Evolutionary conservation across 2,113 vertebrate genomes (phyloP).

Genomic region (Oryctolagus cuniculus): DNA sequence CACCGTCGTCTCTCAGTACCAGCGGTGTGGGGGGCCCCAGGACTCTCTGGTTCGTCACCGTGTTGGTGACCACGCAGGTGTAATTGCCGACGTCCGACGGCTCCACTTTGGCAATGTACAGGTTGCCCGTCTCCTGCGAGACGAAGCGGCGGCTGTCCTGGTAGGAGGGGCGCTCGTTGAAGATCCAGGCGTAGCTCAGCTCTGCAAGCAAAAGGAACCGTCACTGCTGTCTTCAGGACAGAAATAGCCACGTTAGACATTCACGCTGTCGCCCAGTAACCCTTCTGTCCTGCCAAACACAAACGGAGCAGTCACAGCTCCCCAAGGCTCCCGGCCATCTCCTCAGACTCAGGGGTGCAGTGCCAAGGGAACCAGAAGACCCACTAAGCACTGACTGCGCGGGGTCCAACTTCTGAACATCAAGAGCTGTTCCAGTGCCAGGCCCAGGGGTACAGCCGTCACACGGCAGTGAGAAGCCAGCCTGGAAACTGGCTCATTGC

Average conservation of each 20-base stretch:
- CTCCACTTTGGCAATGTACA: constrained; percentile 98
- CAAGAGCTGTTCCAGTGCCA: neutral
- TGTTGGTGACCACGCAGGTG: constrained; percentile 97
- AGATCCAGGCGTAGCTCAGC: constrained; percentile 97
- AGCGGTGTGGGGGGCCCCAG: constrained; percentile 96
- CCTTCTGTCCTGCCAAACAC: neutral
- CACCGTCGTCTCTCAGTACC: constrained; percentile 95
- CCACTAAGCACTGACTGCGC: neutral
- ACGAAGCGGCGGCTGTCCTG: constrained; percentile 97
- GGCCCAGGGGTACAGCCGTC: neutral
- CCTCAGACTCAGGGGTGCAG: neutral
- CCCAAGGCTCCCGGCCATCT: neutral
- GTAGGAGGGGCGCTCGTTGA: constrained; percentile 96
- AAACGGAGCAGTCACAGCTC: neutral
- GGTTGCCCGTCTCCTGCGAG: constrained; percentile 96
- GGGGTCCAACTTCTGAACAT: neutral
- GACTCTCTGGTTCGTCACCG: constrained; percentile 93
- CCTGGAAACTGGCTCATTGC: neutral
- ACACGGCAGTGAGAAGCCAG: neutral
- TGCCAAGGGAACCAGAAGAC: neutral
- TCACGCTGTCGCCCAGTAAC: neutral
- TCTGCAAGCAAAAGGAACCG: constrained; percentile 87
- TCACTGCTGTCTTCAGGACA: neutral
- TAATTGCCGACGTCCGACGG: constrained; percentile 97
- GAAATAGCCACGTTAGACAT: neutral